Base-by-base conservation (phyloP, 2,113 vertebrate genomes). In the Manacus vitellinus region DNA sequence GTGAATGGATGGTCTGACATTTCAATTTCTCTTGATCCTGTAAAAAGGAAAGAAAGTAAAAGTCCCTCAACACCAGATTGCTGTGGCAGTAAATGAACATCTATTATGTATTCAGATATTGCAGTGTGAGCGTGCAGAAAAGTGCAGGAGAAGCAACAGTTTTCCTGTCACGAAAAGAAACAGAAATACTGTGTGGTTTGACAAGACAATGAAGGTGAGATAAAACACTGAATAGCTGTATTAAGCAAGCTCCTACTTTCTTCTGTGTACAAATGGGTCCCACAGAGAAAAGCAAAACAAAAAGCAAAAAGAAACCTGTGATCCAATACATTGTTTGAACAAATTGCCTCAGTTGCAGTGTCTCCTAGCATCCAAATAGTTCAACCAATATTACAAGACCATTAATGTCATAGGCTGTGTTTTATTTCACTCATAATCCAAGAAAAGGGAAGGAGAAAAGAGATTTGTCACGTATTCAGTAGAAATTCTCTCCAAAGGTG, bases 381-480 rank as follows among this genome's bases (percentile, higher is more conserved):
- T 94, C 83, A 66, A 86, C 55, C n/a, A 88, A 54, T 92, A 70
- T 85, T 88, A 83, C 58, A 56, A 62, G 88, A 73, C 25, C 58
- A 83, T 94, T 93, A 92, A 79, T 5, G 67, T 96, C 94, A 93
- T 9, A 66, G 62, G 10, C 7, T 85, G 46, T 94, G 68, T 93
- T 97, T 95, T 96, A 95, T 96, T 95, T 59, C 30, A 58, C 79
- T 94, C 94, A 96, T 94, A 96, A 71, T 55, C 83, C 55, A 66
- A 74, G 83, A 80, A 93, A 84, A 80, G 33, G 39, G 30, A 95
- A 90, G 51, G 75, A 51, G 43, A 70, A 93, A 76, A 58, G 46
- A 70, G 39, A 65, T 94, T 74, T 91, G 46, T 93, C 1, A 21
- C 3, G 0, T 30, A 30, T 46, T 92, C 2, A 2, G 63, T 27